Conservation (phyloP, 2,113 vertebrate species). For the Clarias magur region DNA sequence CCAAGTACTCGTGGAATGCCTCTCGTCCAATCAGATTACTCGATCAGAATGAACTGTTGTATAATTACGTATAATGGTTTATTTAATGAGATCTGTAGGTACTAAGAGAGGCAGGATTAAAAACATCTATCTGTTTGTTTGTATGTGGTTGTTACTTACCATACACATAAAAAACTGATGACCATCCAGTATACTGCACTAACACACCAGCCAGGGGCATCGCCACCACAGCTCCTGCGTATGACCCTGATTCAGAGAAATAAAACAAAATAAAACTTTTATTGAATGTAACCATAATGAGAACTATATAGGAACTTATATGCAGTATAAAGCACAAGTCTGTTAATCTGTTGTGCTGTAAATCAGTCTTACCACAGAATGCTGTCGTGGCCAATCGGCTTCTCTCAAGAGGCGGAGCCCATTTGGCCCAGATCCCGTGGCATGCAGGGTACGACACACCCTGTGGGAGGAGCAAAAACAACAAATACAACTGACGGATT, state of each 20-base stretch:
- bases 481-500: not conserved
- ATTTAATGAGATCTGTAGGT: not conserved
- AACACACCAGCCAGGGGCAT: slow-evolving; percentile 92
- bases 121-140: not conserved
- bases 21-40: no score
- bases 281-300: no score
- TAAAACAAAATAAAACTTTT: slow-evolving; percentile 18
- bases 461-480: slow-evolving; percentile 61
- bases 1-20: no score
- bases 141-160: slow-evolving; percentile 65
- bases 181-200: slow-evolving; percentile 89
- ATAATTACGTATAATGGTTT: not conserved
- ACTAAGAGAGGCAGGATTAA: not conserved
- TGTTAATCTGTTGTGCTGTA: not conserved
- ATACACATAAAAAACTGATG: slow-evolving; percentile 92
- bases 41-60: no score
- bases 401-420: slow-evolving; percentile 84
- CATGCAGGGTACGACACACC: slow-evolving; percentile 93
- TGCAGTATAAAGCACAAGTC: not conserved
- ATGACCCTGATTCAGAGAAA: slow-evolving; percentile 76
- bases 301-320: no score
- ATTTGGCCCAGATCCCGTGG: slow-evolving; percentile 90
- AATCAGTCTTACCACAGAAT: slow-evolving; percentile 77
- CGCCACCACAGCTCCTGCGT: slow-evolving; percentile 89
- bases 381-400: slow-evolving; percentile 85